Evolutionary conservation across 2,113 vertebrate species (phyloP).

Genomic region (Aphelocoma coerulescens): DNA sequence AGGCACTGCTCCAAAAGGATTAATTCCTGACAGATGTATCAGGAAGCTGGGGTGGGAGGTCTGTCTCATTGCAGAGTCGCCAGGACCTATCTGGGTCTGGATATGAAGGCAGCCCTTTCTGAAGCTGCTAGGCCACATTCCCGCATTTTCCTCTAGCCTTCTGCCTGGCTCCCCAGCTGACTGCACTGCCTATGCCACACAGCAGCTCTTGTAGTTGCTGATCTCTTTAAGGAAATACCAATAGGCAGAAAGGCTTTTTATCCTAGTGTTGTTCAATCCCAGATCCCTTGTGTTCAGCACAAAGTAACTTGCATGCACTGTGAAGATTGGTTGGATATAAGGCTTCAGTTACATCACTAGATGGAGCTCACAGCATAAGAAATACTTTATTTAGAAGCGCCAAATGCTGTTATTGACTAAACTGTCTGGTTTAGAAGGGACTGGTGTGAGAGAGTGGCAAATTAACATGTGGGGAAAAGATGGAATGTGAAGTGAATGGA

Average conservation of each 20-base stretch:
- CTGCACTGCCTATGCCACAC: background rate
- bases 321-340: background rate
- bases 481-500: background rate
- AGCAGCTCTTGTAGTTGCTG: background rate
- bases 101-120: background rate
- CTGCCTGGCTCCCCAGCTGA: background rate
- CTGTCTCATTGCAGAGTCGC: background rate
- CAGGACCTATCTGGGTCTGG: background rate
- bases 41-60: background rate
- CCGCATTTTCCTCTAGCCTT: background rate
- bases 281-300: background rate
- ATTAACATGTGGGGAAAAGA: background rate
- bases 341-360: constrained; percentile 2
- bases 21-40: background rate
- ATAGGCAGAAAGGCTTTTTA: background rate
- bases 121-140: background rate
- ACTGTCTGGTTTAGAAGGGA: background rate
- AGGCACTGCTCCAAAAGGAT: background rate
- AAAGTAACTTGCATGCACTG: background rate
- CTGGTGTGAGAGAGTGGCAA: background rate
- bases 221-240: background rate
- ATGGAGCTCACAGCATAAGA: constrained; percentile 17
- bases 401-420: background rate
- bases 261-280: background rate
- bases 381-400: background rate